phyloP scores from a whole-genome alignment of 2,888 invertebrate genomes.

The Ormyrus nitidulus region DNA sequence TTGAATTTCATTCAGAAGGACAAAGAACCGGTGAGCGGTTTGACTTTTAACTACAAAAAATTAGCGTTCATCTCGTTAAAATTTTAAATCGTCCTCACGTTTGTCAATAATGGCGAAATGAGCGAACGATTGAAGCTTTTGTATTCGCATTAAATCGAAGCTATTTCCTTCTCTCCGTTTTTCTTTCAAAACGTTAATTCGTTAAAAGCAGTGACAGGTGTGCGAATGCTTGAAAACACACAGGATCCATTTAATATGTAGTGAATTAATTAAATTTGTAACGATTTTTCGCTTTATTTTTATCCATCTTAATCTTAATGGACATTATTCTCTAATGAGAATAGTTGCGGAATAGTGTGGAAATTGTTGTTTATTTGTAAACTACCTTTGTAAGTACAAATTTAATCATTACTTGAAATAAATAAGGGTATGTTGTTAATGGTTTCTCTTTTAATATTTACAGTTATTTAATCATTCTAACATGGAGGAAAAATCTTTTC shows the following conservation, averaged over 20 bases:
- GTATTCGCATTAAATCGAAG: background rate
- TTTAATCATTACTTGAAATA: background rate
- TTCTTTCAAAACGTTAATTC: background rate
- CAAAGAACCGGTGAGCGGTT: conserved; percentile 63
- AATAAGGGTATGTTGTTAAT: background rate
- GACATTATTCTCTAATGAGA: conserved; percentile 5
- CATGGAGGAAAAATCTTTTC: conserved; percentile 58
- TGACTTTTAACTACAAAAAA: conserved; percentile 11
- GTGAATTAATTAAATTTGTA: conserved; percentile 4
- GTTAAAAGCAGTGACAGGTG: conserved; percentile 35
- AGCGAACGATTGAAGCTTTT: background rate
- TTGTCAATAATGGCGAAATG: conserved; percentile 29
- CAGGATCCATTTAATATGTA: background rate
- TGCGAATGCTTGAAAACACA: background rate
- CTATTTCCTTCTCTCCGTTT: background rate
- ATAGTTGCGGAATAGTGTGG: background rate
- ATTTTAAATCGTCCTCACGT: conserved; percentile 5
- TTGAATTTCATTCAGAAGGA: conserved; percentile 62
- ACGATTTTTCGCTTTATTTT: background rate
- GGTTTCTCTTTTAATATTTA: background rate
- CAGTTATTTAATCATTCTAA: conserved; percentile 20
- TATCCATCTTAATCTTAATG: background rate
- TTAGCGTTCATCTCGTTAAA: background rate
- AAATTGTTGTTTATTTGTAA: background rate
- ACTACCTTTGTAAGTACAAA: conserved; percentile 1